Percentiles rank a stretch among this genome's conserved stretches.
Evolutionary conservation across 1,140 invertebrate species (phyloP).

Genomic region (Phymorhynchus buccinoides): DNA sequence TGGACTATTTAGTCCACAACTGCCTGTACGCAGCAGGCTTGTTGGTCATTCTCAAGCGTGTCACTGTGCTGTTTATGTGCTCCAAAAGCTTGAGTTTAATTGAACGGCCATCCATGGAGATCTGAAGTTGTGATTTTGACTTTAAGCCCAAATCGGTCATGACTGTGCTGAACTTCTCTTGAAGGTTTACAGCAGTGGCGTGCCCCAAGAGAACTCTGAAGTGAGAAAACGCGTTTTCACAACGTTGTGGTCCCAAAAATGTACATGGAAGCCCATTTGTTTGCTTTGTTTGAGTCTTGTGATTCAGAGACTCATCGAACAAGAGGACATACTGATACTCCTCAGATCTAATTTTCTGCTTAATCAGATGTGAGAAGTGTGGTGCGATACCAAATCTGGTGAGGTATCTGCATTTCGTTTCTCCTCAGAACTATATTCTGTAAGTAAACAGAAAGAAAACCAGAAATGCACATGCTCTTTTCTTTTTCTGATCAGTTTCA

Average conservation of each 20-base stretch:
- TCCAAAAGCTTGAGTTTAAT: not conserved
- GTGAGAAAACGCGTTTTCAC: slow-evolving; percentile 21
- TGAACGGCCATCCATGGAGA: slow-evolving; percentile 9
- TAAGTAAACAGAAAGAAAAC: too few relatives aligned
- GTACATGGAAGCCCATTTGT: slow-evolving; percentile 14
- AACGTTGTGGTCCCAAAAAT: not conserved
- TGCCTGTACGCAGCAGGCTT: too few relatives aligned
- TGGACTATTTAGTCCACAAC: too few relatives aligned
- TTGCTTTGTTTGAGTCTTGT: not conserved
- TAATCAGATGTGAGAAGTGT: too few relatives aligned
- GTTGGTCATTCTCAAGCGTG: too few relatives aligned
- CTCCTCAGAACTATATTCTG: too few relatives aligned
- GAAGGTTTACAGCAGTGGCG: not conserved
- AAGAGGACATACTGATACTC: not conserved
- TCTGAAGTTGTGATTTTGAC: not conserved
- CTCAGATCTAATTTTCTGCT: too few relatives aligned
- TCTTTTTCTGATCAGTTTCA: too few relatives aligned
- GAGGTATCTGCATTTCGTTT: too few relatives aligned
- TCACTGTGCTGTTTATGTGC: not conserved
- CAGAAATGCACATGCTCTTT: too few relatives aligned
- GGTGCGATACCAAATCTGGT: too few relatives aligned
- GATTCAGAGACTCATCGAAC: not conserved
- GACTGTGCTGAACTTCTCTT: not conserved
- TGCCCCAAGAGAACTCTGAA: not conserved
- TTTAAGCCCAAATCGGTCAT: not conserved